Base-by-base conservation (phyloP, 2,797 vertebrate species). In the Diceros bicornis region DNA sequence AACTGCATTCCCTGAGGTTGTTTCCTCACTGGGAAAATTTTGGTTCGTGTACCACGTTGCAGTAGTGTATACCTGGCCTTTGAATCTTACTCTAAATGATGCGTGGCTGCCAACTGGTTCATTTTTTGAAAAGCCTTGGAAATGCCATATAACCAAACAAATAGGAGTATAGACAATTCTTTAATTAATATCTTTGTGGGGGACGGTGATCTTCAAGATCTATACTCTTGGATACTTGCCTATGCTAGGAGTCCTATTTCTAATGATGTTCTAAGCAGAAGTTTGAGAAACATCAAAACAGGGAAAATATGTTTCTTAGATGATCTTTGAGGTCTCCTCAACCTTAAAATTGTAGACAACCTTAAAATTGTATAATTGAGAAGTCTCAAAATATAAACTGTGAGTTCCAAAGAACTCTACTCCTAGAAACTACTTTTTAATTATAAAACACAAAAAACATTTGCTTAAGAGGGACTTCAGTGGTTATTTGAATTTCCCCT, bases 1-100 rank as follows among this genome's bases (percentile, higher is more conserved):
- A 59, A 17, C 52, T 59, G 27, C 23, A 44, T 89, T 96, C 90
- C 96, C 96, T 62, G 52, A 57, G 84, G 97, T 95, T 82, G 61
- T 69, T 85, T 93, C 79, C 95, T 96, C 64, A 50, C 17, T 83
- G 82, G 78, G 81, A 89, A 96, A 86, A 78, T 92, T 93, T 93
- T 84, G 77, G 96, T 91, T 98, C 37, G 62, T 91, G 8, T 34
- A 66, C 59, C 95, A 84, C 17, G 74, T 59, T 93, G 61, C 55
- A 77, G 44, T 83, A 25, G 0, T 71, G 9, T 92, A 34, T 88
- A 91, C 44, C 69, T 97, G 85, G 94, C 34, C 74, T 96, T 89
- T 92, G 82, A 87, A 74, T 96, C 44, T 96, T 91, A 27, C 3
- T 32, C 32, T 69, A 91, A 95, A 84, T 94, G 90, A 95, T 84